Percentiles rank a stretch among this genome's conserved stretches.
phyloP scores from a whole-genome alignment of 2,797 vertebrate genomes.

The Xyrichtys novacula region DNA sequence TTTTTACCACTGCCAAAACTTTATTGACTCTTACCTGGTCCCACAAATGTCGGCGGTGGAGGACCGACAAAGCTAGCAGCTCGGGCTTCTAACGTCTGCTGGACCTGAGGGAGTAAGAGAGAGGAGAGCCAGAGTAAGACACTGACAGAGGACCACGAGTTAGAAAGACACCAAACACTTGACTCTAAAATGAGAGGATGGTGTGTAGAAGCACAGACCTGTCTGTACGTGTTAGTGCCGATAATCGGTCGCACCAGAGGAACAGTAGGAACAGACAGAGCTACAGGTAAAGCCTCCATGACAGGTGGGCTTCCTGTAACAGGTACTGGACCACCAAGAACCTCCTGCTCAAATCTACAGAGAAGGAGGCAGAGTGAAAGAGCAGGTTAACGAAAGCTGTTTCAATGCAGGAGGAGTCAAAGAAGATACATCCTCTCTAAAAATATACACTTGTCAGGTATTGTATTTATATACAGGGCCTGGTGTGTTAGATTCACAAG shows the following conservation, averaged over 20 bases:
- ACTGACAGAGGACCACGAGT: background rate
- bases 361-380: slow-evolving; percentile 3
- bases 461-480: too few species aligned
- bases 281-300: slow-evolving; percentile 84
- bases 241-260: slow-evolving; percentile 89
- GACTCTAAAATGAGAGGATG: too few species aligned
- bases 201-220: slow-evolving; percentile 77
- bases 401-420: too few species aligned
- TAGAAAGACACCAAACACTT: background rate
- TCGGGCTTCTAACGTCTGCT: slow-evolving; percentile 93
- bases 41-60: slow-evolving; percentile 88
- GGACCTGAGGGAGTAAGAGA: slow-evolving; percentile 81
- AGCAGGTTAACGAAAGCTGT: background rate
- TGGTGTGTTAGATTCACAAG: too few species aligned
- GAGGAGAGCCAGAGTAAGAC: background rate
- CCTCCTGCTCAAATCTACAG: slow-evolving; percentile 93
- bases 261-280: slow-evolving; percentile 78
- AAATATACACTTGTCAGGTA: too few species aligned
- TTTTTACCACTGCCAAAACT: background rate
- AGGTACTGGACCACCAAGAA: slow-evolving; percentile 88
- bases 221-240: slow-evolving; percentile 93
- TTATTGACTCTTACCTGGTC: slow-evolving; percentile 78
- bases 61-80: slow-evolving; percentile 89
- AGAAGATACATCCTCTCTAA: too few species aligned
- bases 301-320: slow-evolving; percentile 77